Evolutionary conservation across 2,888 invertebrate genomes (phyloP).

Genomic region (Alviniconcha strummeri): DNA sequence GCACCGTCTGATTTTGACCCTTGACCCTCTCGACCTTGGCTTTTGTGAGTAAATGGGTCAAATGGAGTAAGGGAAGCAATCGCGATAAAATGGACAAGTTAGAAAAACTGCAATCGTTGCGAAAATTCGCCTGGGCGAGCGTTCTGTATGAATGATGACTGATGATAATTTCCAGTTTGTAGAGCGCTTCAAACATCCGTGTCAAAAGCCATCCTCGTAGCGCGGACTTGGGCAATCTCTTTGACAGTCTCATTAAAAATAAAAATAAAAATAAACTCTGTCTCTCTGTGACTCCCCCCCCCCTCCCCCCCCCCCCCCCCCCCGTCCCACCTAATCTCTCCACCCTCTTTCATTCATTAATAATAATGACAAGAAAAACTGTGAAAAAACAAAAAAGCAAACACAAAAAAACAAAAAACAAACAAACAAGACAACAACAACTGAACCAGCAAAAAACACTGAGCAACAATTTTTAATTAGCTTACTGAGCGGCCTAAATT

Average conservation of each 20-base stretch:
- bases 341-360: neutral
- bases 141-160: too few relatives aligned
- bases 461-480: too few relatives aligned
- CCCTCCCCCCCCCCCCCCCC: neutral
- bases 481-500: too few relatives aligned
- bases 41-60: slow-evolving; percentile 7
- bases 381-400: too few relatives aligned
- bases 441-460: too few relatives aligned
- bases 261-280: neutral
- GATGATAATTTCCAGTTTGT: neutral
- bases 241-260: too few relatives aligned
- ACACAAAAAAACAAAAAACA: too few relatives aligned
- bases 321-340: slow-evolving; percentile 14
- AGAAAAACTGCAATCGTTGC: too few relatives aligned
- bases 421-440: too few relatives aligned
- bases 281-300: slow-evolving; percentile 10
- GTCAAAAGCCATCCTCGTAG: too few relatives aligned
- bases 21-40: slow-evolving; percentile 25
- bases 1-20: neutral
- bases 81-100: neutral
- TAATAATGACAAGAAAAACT: too few relatives aligned
- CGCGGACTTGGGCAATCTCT: neutral
- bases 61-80: slow-evolving; percentile 6
- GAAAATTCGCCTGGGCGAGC: too few relatives aligned
- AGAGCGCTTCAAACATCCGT: neutral